Base-by-base conservation (phyloP, 2,113 vertebrate genomes). In the Uria lomvia region DNA sequence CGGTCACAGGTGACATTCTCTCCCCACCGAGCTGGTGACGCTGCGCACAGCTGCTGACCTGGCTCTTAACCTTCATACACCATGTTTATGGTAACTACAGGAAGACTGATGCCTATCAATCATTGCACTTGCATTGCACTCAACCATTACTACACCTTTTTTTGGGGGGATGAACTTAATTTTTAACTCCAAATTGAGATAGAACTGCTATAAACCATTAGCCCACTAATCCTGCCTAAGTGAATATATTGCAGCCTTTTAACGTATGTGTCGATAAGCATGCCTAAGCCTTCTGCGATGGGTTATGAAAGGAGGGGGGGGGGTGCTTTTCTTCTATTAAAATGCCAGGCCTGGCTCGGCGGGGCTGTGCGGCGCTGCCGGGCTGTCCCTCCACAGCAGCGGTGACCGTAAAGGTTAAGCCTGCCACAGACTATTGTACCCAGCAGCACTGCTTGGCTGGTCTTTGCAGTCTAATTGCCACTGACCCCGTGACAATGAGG, bases 401-500 rank as follows among this genome's bases (percentile, higher is more conserved):
- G 43, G 27, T 86, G 86, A 87, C 91, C 77, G 81, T 89, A 87
- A 96, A 95, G 90, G 86, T 94, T 91, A 92, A 92, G 87, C 72
- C 86, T 76, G 83, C 72, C 94, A 47, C 94, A 95, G 95, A 55
- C 73, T 32, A 56, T 83, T 92, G 85, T 92, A 86, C 91, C 83
- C 92, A 79, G 88, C 42, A 72, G 92, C 92, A 79, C 89, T 86
- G 89, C 94, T 92, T 79, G 82, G 89, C 94, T 94, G 86, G 83
- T 38, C 92, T 95, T 50, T 53, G 96, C 91, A 80, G 92, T 79
- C 95, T 93, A 93, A 96, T 93, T 94, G 96, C 95, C 82, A 65
- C 94, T 94, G 75, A 95, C 94, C 95, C 94, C 83, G 91, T 97
- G 94, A 96, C 91, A 96, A 82, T 97, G 97, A 97, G 94, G 95